Conservation (phyloP, 2,888 invertebrate genomes). For the Marronus borbonicus region DNA sequence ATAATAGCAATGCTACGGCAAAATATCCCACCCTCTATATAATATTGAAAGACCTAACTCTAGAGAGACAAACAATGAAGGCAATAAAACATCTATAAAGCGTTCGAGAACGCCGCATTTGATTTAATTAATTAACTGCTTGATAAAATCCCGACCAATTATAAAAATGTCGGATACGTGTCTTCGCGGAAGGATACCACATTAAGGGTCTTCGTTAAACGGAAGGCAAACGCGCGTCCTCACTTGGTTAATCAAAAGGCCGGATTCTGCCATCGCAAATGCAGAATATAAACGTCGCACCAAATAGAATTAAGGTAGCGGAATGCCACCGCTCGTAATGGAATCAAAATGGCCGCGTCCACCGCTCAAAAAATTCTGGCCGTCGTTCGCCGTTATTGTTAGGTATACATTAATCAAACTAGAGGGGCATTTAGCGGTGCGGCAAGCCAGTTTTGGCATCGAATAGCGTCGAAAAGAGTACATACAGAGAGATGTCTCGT, state of each 20-base stretch:
- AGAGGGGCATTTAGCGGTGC: constrained; percentile 17
- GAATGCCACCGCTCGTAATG: constrained; percentile 18
- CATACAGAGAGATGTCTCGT: constrained; percentile 1
- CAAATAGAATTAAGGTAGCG: constrained; percentile 6
- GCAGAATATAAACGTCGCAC: constrained; percentile 19
- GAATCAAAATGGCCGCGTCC: constrained; percentile 26
- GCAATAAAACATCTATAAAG: no score
- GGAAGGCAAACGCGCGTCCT: neutral
- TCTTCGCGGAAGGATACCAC: neutral
- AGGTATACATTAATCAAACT: constrained; percentile 6
- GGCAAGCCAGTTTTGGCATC: neutral
- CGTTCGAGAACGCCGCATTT: no score
- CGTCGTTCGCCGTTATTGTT: neutral
- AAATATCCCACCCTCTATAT: no score
- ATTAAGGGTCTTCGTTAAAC: neutral
- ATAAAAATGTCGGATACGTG: no score
- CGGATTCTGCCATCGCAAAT: neutral
- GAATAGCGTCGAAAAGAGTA: neutral
- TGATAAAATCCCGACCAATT: no score
- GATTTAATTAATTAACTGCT: no score
- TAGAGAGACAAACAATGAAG: no score
- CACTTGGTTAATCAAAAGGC: constrained; percentile 3
- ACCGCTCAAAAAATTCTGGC: constrained; percentile 27
- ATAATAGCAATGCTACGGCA: no score
- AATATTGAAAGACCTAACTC: no score